phyloP scores from a whole-genome alignment of 2,888 invertebrate species.

The Thumatha senex region DNA sequence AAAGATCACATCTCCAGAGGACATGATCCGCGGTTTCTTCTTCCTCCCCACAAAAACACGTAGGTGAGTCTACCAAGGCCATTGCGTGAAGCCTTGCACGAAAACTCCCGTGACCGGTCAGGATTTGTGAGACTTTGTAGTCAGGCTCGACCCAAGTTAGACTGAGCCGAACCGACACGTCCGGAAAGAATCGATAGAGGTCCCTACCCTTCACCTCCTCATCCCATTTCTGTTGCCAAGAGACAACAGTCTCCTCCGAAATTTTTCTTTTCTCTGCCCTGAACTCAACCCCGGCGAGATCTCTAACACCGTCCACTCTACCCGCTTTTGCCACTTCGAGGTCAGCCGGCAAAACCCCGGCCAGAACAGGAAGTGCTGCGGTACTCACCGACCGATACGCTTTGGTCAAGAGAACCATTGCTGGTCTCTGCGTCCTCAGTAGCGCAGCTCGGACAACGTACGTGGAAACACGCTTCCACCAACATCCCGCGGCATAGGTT shows the following conservation, averaged over 20 bases:
- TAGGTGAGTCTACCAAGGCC: background rate
- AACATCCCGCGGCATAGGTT: too few species aligned
- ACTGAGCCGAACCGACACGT: background rate
- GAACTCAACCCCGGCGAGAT: background rate
- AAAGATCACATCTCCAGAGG: background rate
- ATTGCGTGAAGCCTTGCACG: background rate
- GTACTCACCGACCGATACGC: background rate
- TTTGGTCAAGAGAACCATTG: background rate
- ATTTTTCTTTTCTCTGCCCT: background rate
- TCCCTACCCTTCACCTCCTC: background rate
- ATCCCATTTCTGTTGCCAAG: background rate
- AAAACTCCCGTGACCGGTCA: background rate
- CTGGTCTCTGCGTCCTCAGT: background rate
- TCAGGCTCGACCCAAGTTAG: background rate
- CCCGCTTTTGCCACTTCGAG: slow-evolving; percentile 29
- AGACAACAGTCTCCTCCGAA: background rate
- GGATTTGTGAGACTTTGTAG: background rate
- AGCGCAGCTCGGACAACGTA: background rate
- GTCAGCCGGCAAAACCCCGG: slow-evolving; percentile 2
- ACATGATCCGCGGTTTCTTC: background rate
- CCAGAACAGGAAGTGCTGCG: background rate
- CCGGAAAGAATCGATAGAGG: background rate
- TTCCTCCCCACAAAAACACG: background rate
- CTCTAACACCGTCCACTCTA: background rate
- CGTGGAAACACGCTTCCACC: background rate